These are phyloP conservation scores for Rhagoletis zephyria DNA, from an alignment of 1,140 invertebrate species.

Conservation along the genomic window DNA sequence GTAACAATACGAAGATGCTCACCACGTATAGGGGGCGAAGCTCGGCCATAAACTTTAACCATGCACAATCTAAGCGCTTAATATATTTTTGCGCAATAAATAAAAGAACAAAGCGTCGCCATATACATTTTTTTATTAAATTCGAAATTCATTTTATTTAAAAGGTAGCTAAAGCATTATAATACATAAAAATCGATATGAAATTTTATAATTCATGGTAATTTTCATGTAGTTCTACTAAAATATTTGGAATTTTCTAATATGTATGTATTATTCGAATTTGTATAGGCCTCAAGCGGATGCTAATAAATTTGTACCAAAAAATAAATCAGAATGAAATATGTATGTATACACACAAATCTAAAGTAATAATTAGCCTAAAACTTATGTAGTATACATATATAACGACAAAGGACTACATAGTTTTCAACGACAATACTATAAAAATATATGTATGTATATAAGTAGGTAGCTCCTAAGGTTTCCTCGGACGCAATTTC, in stretches of 20 bases:
- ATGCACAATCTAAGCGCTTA: no score
- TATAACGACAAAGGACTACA: not conserved
- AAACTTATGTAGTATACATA: no score
- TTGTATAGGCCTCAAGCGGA: not conserved
- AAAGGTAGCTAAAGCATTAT: not conserved
- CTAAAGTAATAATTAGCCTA: no score
- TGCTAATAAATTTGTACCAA: not conserved
- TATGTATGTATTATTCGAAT: not conserved
- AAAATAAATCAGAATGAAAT: not conserved
- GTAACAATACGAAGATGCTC: no score
- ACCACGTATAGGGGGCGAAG: no score
- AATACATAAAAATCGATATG: slow-evolving; percentile 6
- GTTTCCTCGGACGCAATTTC: not conserved
- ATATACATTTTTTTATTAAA: not conserved
- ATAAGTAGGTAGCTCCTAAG: not conserved
- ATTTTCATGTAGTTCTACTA: not conserved
- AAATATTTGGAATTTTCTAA: not conserved
- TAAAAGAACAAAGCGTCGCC: not conserved
- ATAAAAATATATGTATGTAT: not conserved
- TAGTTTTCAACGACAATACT: not conserved
- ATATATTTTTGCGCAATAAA: no score
- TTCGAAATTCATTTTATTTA: not conserved
- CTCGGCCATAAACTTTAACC: no score
- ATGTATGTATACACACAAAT: not conserved
- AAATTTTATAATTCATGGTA: not conserved